phyloP scores from a whole-genome alignment of 2,888 invertebrate species.

The Tubiluchus corallicola region DNA sequence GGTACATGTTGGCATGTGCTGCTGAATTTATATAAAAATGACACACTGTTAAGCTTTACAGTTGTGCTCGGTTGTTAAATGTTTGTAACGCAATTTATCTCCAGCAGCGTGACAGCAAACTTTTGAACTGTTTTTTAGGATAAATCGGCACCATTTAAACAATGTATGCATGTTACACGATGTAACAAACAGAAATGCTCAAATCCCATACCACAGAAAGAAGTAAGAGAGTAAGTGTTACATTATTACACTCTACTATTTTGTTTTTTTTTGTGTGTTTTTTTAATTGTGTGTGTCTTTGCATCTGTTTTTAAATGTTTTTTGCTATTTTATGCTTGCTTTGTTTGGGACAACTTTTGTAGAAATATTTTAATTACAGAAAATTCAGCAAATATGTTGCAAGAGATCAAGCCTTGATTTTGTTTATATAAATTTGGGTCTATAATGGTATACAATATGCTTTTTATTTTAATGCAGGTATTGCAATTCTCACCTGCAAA shows the following conservation, averaged over 20 bases:
- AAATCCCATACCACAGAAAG: slow-evolving; percentile 32
- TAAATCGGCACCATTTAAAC: slow-evolving; percentile 58
- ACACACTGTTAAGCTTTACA: too few species aligned
- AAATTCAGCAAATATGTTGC: too few species aligned
- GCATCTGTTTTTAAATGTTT: background rate
- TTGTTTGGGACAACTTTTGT: background rate
- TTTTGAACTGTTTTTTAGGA: slow-evolving; percentile 67
- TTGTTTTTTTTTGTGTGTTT: slow-evolving; percentile 2
- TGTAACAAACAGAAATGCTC: slow-evolving; percentile 31
- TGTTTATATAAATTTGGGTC: too few species aligned
- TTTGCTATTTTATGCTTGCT: background rate
- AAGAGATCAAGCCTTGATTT: too few species aligned
- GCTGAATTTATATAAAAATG: too few species aligned
- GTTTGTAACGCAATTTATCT: too few species aligned
- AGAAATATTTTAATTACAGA: background rate
- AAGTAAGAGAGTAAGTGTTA: slow-evolving; percentile 28
- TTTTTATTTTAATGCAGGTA: too few species aligned
- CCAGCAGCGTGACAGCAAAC: too few species aligned
- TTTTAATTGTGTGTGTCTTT: background rate
- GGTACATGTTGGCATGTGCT: too few species aligned
- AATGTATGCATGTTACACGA: slow-evolving; percentile 46
- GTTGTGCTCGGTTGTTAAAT: too few species aligned
- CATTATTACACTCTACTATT: background rate
- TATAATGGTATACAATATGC: too few species aligned
- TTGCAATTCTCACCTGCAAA: slow-evolving; percentile 34